Evolutionary conservation across 1,140 invertebrate genomes (phyloP).

Genomic region (Bombus terrestris): DNA sequence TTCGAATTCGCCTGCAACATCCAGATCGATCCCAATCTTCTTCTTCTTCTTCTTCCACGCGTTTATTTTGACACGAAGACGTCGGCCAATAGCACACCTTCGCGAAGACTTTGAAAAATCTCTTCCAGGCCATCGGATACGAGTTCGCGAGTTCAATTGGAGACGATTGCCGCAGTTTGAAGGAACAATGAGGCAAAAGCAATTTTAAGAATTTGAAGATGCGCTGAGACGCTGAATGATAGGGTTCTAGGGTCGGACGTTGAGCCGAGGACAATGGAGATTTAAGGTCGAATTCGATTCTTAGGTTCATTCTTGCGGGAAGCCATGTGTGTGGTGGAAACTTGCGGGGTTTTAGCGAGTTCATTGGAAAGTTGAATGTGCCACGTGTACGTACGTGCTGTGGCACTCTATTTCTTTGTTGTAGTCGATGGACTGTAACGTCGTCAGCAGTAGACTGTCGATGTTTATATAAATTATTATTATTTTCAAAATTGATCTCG

Average conservation of each 20-base stretch:
- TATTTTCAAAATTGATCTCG: too few species aligned
- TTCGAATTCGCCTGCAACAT: constrained; percentile 35
- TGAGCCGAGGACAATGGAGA: neutral
- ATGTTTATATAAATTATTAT: too few species aligned
- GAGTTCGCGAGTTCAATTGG: neutral
- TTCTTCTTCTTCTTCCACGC: neutral
- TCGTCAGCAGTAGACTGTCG: too few species aligned
- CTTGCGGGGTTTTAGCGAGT: constrained; percentile 4
- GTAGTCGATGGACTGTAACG: too few species aligned
- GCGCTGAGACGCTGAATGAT: neutral
- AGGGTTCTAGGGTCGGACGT: neutral
- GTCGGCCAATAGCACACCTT: neutral
- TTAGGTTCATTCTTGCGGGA: neutral
- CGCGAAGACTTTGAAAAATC: neutral
- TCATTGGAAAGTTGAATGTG: neutral
- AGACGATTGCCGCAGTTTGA: neutral
- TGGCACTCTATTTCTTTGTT: neutral
- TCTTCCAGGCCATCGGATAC: neutral
- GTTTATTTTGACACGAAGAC: neutral
- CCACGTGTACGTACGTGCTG: too few species aligned
- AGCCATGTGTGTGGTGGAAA: neutral
- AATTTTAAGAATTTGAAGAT: neutral
- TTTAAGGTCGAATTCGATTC: neutral
- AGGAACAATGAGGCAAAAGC: neutral
- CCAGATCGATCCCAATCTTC: neutral